Base-by-base conservation (phyloP, 2,888 invertebrate genomes). In the Polyploca ridens region DNA sequence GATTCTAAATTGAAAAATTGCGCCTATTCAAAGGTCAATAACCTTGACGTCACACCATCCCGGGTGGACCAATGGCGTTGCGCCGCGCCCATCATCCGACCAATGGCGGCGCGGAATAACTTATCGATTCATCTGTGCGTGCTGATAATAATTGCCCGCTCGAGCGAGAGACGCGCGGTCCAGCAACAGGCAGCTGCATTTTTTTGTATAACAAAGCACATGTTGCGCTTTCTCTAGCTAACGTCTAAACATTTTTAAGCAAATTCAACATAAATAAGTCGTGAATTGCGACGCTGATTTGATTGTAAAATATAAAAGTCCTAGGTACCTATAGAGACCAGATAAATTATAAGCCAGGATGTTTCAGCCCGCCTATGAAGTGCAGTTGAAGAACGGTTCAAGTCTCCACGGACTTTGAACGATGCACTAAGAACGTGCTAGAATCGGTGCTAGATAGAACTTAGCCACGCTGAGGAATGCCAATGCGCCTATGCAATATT, bases 1-100 rank as follows among this genome's bases (percentile, higher is more conserved):
- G 73, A 71, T 77, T 83, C 78, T 83, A 83, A 87, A 89, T 90
- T 87, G 87, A 88, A 88, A 90, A 89, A 89, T 87, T 87, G 83
- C 80, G 76, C 79, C 86, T 84, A 86, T 89, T 81, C 75, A 85
- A 74, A 87, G 90, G 88, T 88, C 89, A 77, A 83, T 85, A 84
- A 74, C 89, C 89, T 87, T 88, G 83, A 82, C 84, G 84, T 85
- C 86, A 84, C 73, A 78, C 85, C 82, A 86, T 74, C 63, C 71
- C 68, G 60, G 59, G 19, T 71, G 63, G 41, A 65, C 90, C 88
- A 91, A 90, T 89, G 63, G 77, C 70, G 71, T 63, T 67, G 67
- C 72, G 75, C 82, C 87, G 86, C 84, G 85, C 87, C 87, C 83
- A 79, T 73, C 63, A 69, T 69, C 65, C 76, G 67, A 68, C 91